Conservation (phyloP, 2,797 vertebrate genomes). For the Clarias platycephalus region DNA sequence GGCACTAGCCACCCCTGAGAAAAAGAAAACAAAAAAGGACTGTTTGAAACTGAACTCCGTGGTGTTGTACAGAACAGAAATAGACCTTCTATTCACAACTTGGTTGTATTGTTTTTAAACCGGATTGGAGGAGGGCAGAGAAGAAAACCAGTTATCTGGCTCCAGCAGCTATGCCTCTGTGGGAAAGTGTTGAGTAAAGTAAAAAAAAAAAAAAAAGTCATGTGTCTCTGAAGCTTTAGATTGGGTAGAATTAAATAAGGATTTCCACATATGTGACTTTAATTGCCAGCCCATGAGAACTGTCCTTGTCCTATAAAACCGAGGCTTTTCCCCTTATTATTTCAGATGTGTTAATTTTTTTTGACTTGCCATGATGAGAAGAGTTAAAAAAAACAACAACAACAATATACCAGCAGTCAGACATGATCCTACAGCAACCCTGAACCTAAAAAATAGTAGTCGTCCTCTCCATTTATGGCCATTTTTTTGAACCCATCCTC, state of each 20-base stretch:
- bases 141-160: slow-evolving; percentile 45
- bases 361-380: neutral
- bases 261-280: slow-evolving; percentile 15
- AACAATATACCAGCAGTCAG: neutral
- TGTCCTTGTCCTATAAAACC: neutral
- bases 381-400: neutral
- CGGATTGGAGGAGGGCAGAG: slow-evolving; percentile 44
- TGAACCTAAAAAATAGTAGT: neutral
- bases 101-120: slow-evolving; percentile 38
- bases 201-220: neutral
- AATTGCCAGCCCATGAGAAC: slow-evolving; percentile 15
- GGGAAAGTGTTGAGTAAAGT: slow-evolving; percentile 20
- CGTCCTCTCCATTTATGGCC: neutral
- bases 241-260: slow-evolving; percentile 21
- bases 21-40: slow-evolving; percentile 10
- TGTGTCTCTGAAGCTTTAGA: slow-evolving; percentile 12
- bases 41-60: slow-evolving; percentile 9
- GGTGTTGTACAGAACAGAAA: slow-evolving; percentile 31
- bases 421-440: neutral
- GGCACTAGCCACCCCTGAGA: slow-evolving; percentile 1
- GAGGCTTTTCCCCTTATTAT: neutral
- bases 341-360: slow-evolving; percentile 7
- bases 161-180: slow-evolving; percentile 36
- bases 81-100: slow-evolving; percentile 26
- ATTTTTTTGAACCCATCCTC: neutral